These are phyloP conservation scores for Cryptomyrus ogoouensis DNA, from an alignment of 2,113 vertebrate genomes.

Conservation along the genomic window DNA sequence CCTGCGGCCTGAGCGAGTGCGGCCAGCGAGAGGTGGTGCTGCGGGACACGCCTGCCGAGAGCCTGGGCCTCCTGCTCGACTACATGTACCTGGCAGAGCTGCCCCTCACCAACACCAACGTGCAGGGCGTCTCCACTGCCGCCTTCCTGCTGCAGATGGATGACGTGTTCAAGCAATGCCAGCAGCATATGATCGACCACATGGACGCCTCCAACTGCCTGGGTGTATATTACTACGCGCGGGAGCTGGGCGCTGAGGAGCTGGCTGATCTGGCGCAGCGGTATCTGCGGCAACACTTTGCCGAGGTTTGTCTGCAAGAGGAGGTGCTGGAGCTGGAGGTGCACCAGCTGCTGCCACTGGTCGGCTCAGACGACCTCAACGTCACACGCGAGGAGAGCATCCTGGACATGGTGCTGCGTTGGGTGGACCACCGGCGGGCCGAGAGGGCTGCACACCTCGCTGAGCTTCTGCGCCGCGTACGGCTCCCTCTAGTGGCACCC, in stretches of 20 bases:
- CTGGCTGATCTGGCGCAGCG: slow-evolving; percentile 65
- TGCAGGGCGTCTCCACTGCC: slow-evolving; percentile 72
- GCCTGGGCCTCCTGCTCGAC: slow-evolving; percentile 62
- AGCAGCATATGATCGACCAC: slow-evolving; percentile 75
- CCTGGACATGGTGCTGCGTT: slow-evolving; percentile 77
- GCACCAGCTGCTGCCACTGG: slow-evolving; percentile 69
- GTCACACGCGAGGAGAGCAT: slow-evolving; percentile 80
- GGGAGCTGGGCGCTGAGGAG: slow-evolving; percentile 71
- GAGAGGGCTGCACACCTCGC: slow-evolving; percentile 57
- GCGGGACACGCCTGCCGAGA: slow-evolving; percentile 67
- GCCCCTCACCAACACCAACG: slow-evolving; percentile 62
- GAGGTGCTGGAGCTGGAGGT: slow-evolving; percentile 77
- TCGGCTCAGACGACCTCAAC: slow-evolving; percentile 83
- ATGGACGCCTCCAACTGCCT: slow-evolving; percentile 86
- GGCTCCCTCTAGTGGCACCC: slow-evolving; percentile 74
- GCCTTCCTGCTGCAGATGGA: slow-evolving; percentile 86
- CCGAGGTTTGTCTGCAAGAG: slow-evolving; percentile 78
- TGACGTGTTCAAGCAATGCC: slow-evolving; percentile 69
- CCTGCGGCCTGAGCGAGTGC: slow-evolving; percentile 78
- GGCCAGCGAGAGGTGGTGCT: slow-evolving; percentile 63
- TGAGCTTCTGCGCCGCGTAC: slow-evolving; percentile 73
- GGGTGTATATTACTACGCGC: slow-evolving; percentile 79
- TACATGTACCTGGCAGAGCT: slow-evolving; percentile 75
- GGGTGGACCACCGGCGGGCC: slow-evolving; percentile 65
- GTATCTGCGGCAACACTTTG: slow-evolving; percentile 77